A percentile compares a stretch with the other conserved stretches of the same genome.
Evolutionary conservation across 2,797 vertebrate species (phyloP).

Genomic region (Danionella dracula): DNA sequence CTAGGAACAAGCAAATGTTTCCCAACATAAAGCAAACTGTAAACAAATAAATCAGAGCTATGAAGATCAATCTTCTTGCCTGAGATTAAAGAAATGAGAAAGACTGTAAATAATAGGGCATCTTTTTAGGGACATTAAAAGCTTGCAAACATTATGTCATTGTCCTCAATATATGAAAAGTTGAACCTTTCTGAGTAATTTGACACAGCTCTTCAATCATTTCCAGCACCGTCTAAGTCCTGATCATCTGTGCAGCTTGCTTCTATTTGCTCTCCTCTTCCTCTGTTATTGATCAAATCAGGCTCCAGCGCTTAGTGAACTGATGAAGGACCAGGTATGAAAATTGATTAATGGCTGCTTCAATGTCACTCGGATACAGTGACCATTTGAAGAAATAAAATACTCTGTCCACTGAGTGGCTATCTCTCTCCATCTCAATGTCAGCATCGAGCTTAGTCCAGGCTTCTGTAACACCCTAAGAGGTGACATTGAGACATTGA

Average conservation of each 20-base stretch:
- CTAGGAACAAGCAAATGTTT: too few species aligned
- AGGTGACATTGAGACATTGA: conserved; percentile 33
- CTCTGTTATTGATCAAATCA: conserved; percentile 42
- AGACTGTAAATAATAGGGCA: too few species aligned
- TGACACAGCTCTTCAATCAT: conserved; percentile 67
- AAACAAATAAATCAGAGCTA: too few species aligned
- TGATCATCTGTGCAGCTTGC: conserved; percentile 52
- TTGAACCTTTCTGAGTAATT: conserved; percentile 73
- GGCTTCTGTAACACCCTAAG: conserved; percentile 15
- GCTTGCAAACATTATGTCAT: conserved; percentile 3
- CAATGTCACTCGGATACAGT: conserved; percentile 32
- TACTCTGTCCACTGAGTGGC: conserved; percentile 1
- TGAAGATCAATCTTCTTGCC: too few species aligned
- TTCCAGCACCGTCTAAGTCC: conserved; percentile 49
- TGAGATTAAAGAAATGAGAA: too few species aligned
- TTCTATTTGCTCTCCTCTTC: conserved; percentile 39
- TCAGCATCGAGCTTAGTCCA: conserved; percentile 18
- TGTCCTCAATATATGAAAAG: conserved; percentile 54
- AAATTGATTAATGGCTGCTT: conserved; percentile 23
- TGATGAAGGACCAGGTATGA: conserved; percentile 47
- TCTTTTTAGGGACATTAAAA: too few species aligned
- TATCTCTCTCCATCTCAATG: conserved; percentile 26
- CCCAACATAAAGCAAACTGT: too few species aligned
- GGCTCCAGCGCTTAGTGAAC: conserved; percentile 24
- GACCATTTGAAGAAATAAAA: conserved; percentile 24